phyloP scores from a whole-genome alignment of 2,888 invertebrate species.

The Diachrysia chrysitis region DNA sequence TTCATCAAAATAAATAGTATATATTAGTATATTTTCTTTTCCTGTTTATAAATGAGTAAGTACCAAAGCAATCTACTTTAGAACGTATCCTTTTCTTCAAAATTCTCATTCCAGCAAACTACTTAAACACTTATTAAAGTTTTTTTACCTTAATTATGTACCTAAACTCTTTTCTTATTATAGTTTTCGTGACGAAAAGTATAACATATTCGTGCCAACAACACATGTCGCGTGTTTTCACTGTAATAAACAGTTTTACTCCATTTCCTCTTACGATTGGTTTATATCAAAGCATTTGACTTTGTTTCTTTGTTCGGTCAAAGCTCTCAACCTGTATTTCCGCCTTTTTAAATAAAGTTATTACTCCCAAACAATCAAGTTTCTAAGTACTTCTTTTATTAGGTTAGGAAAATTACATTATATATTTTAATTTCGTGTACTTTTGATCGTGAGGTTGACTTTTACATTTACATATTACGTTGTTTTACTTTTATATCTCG shows the following conservation, averaged over 20 bases:
- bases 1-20: too few relatives aligned
- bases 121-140: too few relatives aligned
- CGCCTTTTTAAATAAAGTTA: neutral
- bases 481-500: neutral
- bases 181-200: neutral
- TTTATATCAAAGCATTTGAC: slow-evolving; percentile 16
- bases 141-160: neutral
- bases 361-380: neutral
- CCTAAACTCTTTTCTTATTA: neutral
- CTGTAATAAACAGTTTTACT: slow-evolving; percentile 21
- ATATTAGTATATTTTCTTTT: too few relatives aligned
- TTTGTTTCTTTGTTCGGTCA: too few relatives aligned
- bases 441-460: neutral
- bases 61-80: too few relatives aligned
- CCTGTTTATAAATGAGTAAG: too few relatives aligned
- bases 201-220: slow-evolving; percentile 14
- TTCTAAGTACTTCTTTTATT: neutral
- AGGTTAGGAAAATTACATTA: neutral
- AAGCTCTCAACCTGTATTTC: slow-evolving; percentile 25
- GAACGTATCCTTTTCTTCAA: too few relatives aligned
- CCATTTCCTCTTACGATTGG: slow-evolving; percentile 31
- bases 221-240: slow-evolving; percentile 21
- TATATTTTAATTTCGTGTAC: neutral
- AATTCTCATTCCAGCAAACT: too few relatives aligned
- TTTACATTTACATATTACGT: slow-evolving; percentile 1